phyloP scores from a whole-genome alignment of 2,113 vertebrate species.

The Candoia aspera region DNA sequence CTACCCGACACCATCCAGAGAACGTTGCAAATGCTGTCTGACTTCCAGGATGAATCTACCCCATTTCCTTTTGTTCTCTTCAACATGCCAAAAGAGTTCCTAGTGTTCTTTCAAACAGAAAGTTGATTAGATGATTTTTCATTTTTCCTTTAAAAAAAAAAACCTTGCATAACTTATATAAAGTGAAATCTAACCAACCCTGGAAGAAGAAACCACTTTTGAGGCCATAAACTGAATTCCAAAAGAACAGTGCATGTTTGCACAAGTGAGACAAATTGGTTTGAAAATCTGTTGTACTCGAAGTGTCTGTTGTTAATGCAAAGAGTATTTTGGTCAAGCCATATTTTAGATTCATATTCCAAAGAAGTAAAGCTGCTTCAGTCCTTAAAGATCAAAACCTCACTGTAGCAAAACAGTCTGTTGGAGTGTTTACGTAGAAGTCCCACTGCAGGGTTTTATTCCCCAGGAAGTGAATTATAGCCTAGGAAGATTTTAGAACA shows the following conservation, averaged over 20 bases:
- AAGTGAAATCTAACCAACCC: background rate
- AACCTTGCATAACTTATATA: background rate
- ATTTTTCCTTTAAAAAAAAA: background rate
- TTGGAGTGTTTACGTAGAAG: background rate
- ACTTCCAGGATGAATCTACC: background rate
- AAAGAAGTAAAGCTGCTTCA: background rate
- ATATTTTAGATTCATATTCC: background rate
- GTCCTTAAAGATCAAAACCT: background rate
- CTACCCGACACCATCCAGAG: background rate
- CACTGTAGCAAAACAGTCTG: background rate
- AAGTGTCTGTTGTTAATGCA: background rate
- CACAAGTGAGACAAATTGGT: background rate
- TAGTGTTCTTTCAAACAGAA: conserved; percentile 5
- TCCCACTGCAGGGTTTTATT: background rate
- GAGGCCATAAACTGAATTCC: background rate
- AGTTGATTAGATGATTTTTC: background rate
- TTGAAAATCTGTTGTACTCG: background rate
- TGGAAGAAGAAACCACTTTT: background rate
- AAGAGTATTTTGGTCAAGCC: background rate
- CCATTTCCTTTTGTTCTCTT: conserved; percentile 26
- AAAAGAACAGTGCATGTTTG: background rate
- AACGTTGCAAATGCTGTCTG: conserved; percentile 15
- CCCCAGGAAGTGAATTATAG: background rate
- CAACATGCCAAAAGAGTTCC: conserved; percentile 22
- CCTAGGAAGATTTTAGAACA: background rate